Evolutionary conservation across 2,797 vertebrate genomes (phyloP), one percentile per base, ranked within the genome.

Genomic region (Sebastes diploproa): DNA sequence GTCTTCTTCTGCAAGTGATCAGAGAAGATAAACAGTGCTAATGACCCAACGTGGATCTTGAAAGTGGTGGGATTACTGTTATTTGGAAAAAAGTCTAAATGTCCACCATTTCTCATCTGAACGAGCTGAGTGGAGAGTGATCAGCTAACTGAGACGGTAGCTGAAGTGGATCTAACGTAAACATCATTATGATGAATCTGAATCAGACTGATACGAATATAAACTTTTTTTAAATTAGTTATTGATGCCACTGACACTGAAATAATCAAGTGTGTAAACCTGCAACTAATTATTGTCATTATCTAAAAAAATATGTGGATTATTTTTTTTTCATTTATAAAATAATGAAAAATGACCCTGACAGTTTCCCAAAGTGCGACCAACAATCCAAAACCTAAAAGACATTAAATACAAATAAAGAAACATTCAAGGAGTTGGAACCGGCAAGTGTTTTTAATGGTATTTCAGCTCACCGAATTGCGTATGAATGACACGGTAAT

Each of bases 1-100:
- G 54, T 65, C 61, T n/a, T 75, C 73, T 77, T 66, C 71, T 72
- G 67, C 54, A 72, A 74, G 71, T 54, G 69, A 78, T 25, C 16
- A 14, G 5, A n/a, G 42, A 70, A 72, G 71, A 72, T 82, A 82
- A 91, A 88, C 83, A 82, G 18, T 1, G 73, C 55, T 78, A 66
- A 80, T 46, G 70, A 84, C 16, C 68, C 6, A 9, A 58, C 2
- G 23, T 8, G 65, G 59, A 38, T 59, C 70, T 74, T 86, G 4
- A 85, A 82, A 86, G 85, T 67, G 72, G 56, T 11, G 64, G 77
- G 82, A 87, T 82, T 86, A 80, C 16, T 61, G 68, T 56, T 54
- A 72, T 70, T 78, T 81, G 22, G 72, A 25, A 20, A 55, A 72
- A 72, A 65, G 63, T 4, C 72, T 4, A 27, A 29, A 50, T 80